Evolutionary conservation across 2,113 vertebrate species (phyloP).

Genomic region (Corydoras sp.): DNA sequence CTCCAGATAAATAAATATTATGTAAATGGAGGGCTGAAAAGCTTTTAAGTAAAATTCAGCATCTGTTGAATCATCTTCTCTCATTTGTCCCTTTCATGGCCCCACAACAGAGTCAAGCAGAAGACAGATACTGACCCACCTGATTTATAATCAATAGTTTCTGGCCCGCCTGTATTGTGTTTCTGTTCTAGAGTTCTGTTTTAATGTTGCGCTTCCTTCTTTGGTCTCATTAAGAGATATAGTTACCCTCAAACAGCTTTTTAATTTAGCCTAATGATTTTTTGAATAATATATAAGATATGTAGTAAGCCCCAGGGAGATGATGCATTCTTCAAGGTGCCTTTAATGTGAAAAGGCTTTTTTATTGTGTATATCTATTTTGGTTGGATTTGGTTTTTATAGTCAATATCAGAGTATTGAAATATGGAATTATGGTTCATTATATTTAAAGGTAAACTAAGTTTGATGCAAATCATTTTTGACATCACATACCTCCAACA

Average conservation of each 20-base stretch:
- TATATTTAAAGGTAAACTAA: too few species aligned
- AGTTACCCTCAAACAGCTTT: conserved; percentile 76
- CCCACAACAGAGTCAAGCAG: conserved; percentile 32
- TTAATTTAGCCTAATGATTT: conserved; percentile 80
- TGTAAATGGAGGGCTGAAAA: conserved; percentile 15
- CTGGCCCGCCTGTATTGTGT: conserved; percentile 60
- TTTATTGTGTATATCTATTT: conserved; percentile 48
- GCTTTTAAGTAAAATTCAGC: conserved; percentile 24
- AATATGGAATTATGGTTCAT: too few species aligned
- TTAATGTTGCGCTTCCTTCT: conserved; percentile 66
- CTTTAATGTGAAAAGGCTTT: conserved; percentile 63
- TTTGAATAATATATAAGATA: conserved; percentile 74
- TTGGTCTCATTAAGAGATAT: conserved; percentile 76
- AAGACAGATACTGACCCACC: conserved; percentile 62
- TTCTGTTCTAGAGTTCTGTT: conserved; percentile 69
- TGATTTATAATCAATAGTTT: conserved; percentile 74
- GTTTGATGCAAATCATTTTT: too few species aligned
- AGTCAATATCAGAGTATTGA: too few species aligned
- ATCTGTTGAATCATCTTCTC: conserved; percentile 8
- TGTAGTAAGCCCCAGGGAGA: conserved; percentile 64
- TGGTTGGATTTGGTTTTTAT: conserved; percentile 20
- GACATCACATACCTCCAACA: too few species aligned
- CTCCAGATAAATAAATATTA: too few species aligned
- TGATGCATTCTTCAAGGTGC: conserved; percentile 68
- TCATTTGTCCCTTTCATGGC: conserved; percentile 4